A percentile compares a stretch with the other conserved stretches of the same genome.
Evolutionary conservation across 2,888 invertebrate genomes (phyloP).

Genomic region (Pecten maximus): DNA sequence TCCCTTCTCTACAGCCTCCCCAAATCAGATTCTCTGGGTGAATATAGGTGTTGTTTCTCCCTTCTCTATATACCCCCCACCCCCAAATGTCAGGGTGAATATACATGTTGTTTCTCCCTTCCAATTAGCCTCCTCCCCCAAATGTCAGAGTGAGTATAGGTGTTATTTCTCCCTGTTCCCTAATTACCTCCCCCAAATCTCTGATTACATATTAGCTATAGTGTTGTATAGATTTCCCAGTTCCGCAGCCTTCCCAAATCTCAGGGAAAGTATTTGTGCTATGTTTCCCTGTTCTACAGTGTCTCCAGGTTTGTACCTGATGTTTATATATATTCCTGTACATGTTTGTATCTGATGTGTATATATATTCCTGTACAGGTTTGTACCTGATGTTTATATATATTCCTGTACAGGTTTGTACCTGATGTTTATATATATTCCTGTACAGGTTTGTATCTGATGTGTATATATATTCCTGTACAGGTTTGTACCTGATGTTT

Average conservation of each 20-base stretch:
- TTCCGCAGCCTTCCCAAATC: slow-evolving; percentile 72
- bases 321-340: neutral
- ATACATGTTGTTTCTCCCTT: too few relatives aligned
- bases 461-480: neutral
- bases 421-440: slow-evolving; percentile 49
- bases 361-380: slow-evolving; percentile 54
- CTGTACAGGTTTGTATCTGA: slow-evolving; percentile 60
- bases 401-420: slow-evolving; percentile 58
- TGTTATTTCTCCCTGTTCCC: too few relatives aligned
- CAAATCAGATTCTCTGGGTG: too few relatives aligned
- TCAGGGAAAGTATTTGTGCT: slow-evolving; percentile 64
- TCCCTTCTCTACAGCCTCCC: too few relatives aligned
- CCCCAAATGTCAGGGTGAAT: too few relatives aligned
- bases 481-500: slow-evolving; percentile 64
- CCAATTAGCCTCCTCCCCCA: too few relatives aligned
- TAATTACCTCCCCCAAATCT: too few relatives aligned
- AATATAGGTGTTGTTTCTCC: too few relatives aligned
- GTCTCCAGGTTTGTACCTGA: neutral
- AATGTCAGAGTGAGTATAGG: too few relatives aligned
- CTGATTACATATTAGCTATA: too few relatives aligned
- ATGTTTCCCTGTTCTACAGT: neutral
- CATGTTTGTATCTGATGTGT: slow-evolving; percentile 63
- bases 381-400: slow-evolving; percentile 57
- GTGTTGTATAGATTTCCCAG: slow-evolving; percentile 58
- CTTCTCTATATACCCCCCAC: too few relatives aligned